Evolutionary conservation across 2,797 vertebrate species (phyloP), one percentile per base, ranked within the genome.

Genomic region (Halcyon chelicuti): DNA sequence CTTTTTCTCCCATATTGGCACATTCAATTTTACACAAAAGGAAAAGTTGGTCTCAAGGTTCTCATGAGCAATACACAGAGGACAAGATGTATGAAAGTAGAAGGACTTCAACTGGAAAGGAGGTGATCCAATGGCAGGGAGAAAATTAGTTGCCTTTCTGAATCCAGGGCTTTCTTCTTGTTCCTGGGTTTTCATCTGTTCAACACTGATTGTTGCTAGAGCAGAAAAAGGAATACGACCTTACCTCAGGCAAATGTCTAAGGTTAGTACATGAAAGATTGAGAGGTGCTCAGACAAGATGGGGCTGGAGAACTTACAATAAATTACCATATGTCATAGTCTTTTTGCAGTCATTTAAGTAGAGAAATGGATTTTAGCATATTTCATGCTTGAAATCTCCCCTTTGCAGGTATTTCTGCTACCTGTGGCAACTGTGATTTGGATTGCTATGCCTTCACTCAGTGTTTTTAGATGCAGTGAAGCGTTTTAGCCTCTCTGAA

Each of bases 331-430:
- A 37, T 74, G 79, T 67, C 33, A 29, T 12, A 25, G 68, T 54
- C 37, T 51, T 94, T 86, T 77, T 68, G 4, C 57, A 68, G 63
- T 60, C 25, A 49, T 76, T 87, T 91, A 73, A 66, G 60, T 68
- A 77, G 26, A 61, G 33, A 66, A 91, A 85, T 54, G 22, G 3
- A 4, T 1, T 94, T 93, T 86, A 75, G 11, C 31, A 10, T 65
- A 77, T 90, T 94, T 92, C 54, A 90, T 74, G 60, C 78, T 71
- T 92, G 90, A 94, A 88, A 71, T 79, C 44, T 74, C 87, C 31
- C 20, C 19, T 82, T 49, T 33, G 25, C 26, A 55, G 57, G 15
- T 78, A 83, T 80, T 93, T 85, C 67, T 91, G 67, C 63, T 89
- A 88, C 21, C 52, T 89, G 52, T 79, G 47, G 44, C 74, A 74